A percentile compares a stretch with the other conserved stretches of the same genome.
These are phyloP conservation scores for silkworm (Bombyx mori) DNA, from an alignment of 1,140 invertebrate species.

Conservation along the genomic window DNA sequence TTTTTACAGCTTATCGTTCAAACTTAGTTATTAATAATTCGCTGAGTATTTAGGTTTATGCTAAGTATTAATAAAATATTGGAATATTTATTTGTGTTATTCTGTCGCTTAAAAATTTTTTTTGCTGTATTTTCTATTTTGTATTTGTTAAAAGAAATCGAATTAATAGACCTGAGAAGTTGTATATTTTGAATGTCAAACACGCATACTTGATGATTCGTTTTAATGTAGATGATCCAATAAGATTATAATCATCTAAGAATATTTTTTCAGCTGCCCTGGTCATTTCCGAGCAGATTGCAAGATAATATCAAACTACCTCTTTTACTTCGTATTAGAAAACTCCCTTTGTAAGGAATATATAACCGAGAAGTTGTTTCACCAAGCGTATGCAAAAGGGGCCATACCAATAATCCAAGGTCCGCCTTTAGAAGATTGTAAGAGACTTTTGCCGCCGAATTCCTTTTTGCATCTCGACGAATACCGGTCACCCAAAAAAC, in stretches of 20 bases:
- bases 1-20: conserved; percentile 13
- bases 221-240: no score
- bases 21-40: no score
- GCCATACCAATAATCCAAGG: conserved; percentile 83
- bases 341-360: conserved; percentile 82
- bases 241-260: no score
- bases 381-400: conserved; percentile 74
- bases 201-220: no score
- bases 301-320: conserved; percentile 71
- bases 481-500: conserved; percentile 72
- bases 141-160: no score
- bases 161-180: no score
- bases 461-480: conserved; percentile 84
- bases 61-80: no score
- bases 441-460: conserved; percentile 72
- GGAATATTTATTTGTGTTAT: no score
- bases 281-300: conserved; percentile 75
- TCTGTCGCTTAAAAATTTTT: no score
- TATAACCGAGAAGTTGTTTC: conserved; percentile 80
- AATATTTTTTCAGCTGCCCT: conserved; percentile 69
- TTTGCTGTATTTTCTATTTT: no score
- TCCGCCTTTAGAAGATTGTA: conserved; percentile 63
- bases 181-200: no score
- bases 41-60: no score
- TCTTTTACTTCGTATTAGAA: conserved; percentile 85